Evolutionary conservation across 2,888 invertebrate genomes (phyloP), one percentile per base, ranked within the genome.

Genomic region (Lycophotia porphyrea): DNA sequence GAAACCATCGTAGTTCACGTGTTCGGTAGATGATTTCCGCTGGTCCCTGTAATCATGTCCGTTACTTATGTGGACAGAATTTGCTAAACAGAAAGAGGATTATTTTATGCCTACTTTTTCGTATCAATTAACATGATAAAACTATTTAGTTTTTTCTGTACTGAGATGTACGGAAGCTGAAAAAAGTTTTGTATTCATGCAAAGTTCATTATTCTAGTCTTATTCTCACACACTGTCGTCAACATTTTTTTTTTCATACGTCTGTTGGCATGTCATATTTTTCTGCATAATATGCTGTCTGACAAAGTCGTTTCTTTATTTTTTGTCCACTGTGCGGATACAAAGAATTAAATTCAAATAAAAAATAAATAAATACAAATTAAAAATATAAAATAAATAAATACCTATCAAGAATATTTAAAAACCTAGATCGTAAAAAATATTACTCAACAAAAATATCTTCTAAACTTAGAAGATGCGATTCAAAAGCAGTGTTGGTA

Each of bases 1-100:
- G 66, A 80, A 80, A 42, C 66, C 78, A 74, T 74, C n/a, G 24
- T 27, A 63, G 52, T 55, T 74, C 66, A 47, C 61, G 24, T 27
- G 42, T 80, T 31, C 66, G 27, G 9, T 5, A 27, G 7, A 47
- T 67, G 61, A 63, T 55, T 73, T 66, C 52, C 27, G 21, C 18
- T 31, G 24, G 27, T n/a, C 52, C n/a, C 21, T 3, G 18, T 78
- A 66, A 66, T 78, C 65, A 31, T n/a, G 24, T n/a, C 24, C 44
- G 5, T 5, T 36, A 44, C 21, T n/a, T 21, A 9, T 39, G 63
- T 47, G 47, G 34, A 39, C 0, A 31, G n/a, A 67, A 27, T 61
- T 73, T 47, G 5, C 55, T 68, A 36, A 42, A 36, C 18, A n/a
- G 15, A 42, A 61, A 76, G 11, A n/a, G 15, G 11, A 74, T 44